Evolutionary conservation across 2,113 vertebrate species (phyloP).

Genomic region (Phalacrocorax carbo): DNA sequence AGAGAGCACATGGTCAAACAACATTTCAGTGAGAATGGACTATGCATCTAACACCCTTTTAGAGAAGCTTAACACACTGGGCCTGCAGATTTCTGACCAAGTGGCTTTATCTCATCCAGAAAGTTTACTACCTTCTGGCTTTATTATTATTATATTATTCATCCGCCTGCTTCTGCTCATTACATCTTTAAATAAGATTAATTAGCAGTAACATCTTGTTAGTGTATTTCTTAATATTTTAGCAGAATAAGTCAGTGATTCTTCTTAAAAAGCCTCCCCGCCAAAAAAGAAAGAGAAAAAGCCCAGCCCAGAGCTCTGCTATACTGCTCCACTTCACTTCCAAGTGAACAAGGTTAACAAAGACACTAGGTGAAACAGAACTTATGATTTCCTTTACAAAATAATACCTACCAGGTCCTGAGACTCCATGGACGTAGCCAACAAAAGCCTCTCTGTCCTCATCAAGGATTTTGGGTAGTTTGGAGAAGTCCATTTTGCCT

Average conservation of each 20-base stretch:
- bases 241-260: background rate
- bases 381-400: background rate
- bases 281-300: background rate
- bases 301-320: background rate
- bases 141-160: background rate
- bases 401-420: constrained; percentile 87
- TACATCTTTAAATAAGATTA: background rate
- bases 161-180: background rate
- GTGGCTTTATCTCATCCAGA: background rate
- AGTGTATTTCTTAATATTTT: background rate
- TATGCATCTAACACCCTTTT: background rate
- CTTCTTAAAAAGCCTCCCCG: background rate
- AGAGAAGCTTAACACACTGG: background rate
- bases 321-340: background rate
- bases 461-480: constrained; percentile 91
- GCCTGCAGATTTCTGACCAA: background rate
- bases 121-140: background rate
- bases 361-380: background rate
- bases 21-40: background rate
- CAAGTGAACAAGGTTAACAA: background rate
- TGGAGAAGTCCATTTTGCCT: constrained; percentile 91
- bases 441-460: constrained; percentile 90
- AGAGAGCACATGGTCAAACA: background rate
- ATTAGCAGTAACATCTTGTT: background rate
- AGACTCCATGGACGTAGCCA: constrained; percentile 95